Percentiles rank a stretch among this genome's conserved stretches.
Conservation (phyloP, 2,888 invertebrate species). For the Amiota communis region DNA sequence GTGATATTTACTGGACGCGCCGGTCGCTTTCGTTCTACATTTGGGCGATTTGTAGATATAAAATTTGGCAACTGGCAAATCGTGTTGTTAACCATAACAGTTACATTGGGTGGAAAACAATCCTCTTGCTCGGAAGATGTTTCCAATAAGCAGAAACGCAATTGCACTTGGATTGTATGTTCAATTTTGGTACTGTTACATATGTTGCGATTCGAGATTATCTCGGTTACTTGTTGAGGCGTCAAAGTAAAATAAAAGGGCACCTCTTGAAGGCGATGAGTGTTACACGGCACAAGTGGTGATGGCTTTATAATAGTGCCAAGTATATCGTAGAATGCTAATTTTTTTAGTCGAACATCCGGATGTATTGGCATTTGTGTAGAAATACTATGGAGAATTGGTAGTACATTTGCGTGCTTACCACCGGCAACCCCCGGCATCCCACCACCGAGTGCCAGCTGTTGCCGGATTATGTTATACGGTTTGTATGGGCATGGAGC, state of each 20-base stretch:
- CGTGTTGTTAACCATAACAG: conserved; percentile 94
- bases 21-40: conserved; percentile 96
- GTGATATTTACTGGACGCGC: conserved; percentile 97
- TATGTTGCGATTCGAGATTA: conserved; percentile 85
- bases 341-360: conserved; percentile 91
- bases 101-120: conserved; percentile 92
- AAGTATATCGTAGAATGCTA: conserved; percentile 94
- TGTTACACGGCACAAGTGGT: conserved; percentile 82
- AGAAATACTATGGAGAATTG: conserved; percentile 68
- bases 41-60: conserved; percentile 97
- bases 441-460: conserved; percentile 54
- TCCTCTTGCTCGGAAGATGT: conserved; percentile 95
- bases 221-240: conserved; percentile 93
- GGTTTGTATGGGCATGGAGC: conserved; percentile 70
- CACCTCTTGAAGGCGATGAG: conserved; percentile 88
- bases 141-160: conserved; percentile 93
- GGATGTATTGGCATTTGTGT: conserved; percentile 88
- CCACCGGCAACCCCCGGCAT: conserved; percentile 41
- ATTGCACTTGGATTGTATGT: conserved; percentile 86
- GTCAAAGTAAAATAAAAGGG: conserved; percentile 91
- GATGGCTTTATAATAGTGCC: conserved; percentile 92
- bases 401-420: conserved; percentile 73
- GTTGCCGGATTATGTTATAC: conserved; percentile 66
- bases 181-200: conserved; percentile 80
- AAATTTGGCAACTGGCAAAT: conserved; percentile 92